Evolutionary conservation across 2,888 invertebrate species (phyloP).

Genomic region (Drosophila birchii): DNA sequence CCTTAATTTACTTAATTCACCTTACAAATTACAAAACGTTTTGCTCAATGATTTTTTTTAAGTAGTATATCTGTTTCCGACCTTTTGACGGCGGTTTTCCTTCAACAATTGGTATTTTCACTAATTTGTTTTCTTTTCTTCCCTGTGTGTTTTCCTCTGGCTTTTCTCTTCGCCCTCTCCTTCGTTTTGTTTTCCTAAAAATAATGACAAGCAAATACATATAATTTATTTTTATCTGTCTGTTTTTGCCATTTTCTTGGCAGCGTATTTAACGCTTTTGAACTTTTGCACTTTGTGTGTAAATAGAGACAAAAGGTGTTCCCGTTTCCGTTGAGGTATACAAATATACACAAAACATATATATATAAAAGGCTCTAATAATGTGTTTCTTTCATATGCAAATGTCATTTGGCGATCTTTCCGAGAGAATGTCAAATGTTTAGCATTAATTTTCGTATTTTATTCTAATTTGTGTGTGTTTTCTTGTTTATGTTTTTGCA

Average conservation of each 20-base stretch:
- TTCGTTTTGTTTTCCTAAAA: constrained; percentile 14
- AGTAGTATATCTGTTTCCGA: constrained; percentile 14
- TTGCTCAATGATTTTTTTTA: constrained; percentile 12
- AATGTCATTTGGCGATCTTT: constrained; percentile 45
- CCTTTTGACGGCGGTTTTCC: constrained; percentile 14
- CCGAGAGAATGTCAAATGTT: constrained; percentile 32
- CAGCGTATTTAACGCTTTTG: constrained; percentile 59
- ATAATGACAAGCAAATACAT: constrained; percentile 57
- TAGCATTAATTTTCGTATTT: constrained; percentile 22
- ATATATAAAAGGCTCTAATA: neutral
- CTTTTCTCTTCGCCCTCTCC: constrained; percentile 1
- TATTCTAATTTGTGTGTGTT: constrained; percentile 5
- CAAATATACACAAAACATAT: too few species aligned
- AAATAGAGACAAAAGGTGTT: constrained; percentile 58
- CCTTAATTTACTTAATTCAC: neutral
- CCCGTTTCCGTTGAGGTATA: constrained; percentile 20
- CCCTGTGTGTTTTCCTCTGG: constrained; percentile 8
- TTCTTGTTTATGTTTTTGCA: constrained; percentile 55
- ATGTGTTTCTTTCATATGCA: constrained; percentile 43
- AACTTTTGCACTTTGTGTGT: constrained; percentile 74
- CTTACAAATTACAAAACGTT: constrained; percentile 12
- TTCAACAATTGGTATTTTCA: constrained; percentile 13
- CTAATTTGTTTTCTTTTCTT: constrained; percentile 14
- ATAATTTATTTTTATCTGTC: constrained; percentile 62
- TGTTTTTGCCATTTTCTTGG: constrained; percentile 54